Conservation (phyloP, 2,797 vertebrate genomes). For the Oreochromis grahami region DNA sequence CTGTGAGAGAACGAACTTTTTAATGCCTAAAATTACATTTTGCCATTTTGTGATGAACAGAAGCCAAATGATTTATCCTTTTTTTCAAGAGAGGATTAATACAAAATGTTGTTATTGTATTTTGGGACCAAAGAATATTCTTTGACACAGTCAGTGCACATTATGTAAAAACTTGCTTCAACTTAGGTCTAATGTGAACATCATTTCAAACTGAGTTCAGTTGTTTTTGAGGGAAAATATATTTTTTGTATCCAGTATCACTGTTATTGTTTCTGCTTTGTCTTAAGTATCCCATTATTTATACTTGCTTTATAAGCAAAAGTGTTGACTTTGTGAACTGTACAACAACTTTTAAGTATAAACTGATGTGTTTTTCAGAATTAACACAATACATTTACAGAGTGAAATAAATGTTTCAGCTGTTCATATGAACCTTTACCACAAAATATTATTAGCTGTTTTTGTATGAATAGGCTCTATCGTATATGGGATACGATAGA, state of each 20-base stretch:
- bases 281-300: background rate
- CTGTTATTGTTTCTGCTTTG: background rate
- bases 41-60: background rate
- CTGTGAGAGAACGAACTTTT: background rate
- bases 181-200: background rate
- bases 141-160: background rate
- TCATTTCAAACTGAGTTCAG: background rate
- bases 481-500: too few species aligned
- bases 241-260: background rate
- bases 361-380: conserved; percentile 1
- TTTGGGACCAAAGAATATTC: background rate
- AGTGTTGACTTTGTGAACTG: background rate
- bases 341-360: background rate
- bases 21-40: background rate
- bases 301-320: background rate
- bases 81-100: background rate
- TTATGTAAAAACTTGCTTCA: background rate
- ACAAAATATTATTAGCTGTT: conserved; percentile 29
- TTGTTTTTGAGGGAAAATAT: background rate
- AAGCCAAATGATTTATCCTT: background rate
- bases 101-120: background rate
- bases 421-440: conserved; percentile 33
- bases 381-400: conserved; percentile 5
- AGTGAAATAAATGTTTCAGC: conserved; percentile 6
- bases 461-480: conserved; percentile 50